Base-by-base conservation (phyloP, 2,888 invertebrate species). In the Aproaerema taeniolella region DNA sequence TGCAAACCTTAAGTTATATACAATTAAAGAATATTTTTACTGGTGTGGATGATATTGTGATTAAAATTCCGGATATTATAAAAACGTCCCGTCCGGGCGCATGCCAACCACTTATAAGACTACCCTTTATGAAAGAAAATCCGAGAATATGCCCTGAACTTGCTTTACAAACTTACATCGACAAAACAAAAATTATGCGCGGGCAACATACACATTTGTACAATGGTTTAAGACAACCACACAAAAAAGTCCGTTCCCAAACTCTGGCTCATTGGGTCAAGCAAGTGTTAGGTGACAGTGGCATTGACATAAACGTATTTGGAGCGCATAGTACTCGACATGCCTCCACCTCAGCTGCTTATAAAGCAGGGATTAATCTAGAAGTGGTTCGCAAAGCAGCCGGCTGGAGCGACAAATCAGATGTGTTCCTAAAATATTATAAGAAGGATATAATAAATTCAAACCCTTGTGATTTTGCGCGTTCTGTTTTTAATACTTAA, bases 341-440 rank as follows among this genome's bases (percentile, higher is more conserved):
- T 9, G 30, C 40, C 7, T 17, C 33, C 6, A 40, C 40, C 9
- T 30, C 34, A 1, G 29, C 34, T 1, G 39, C 39, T 10, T 16
- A 31, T 34, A 17, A 43, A 12, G 9, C 42, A 2, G 45, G 44
- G 11, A 39, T 46, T 8, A 46, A 25, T 36, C 26, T 46, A 6
- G 46, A 49, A n/a, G 40, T 41, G 28, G 34, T 49, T 35, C 41
- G 48, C 14, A 44, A 39, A 24, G 39, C 46, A n/a, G 45, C 48
- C 15, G 45, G 48, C 11, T 48, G 45, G 40, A 42, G 36, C 15
- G 10, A 36, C 10, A 25, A 28, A n/a, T 46, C 43, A 16, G 41
- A 38, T 30, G 30, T 30, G 13, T 34, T 34, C 9, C 2, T 13
- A 8, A 34, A 25, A 25, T 24, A 34, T n/a, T 34, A 34, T 12